Evolutionary conservation across 2,888 invertebrate species (phyloP).

Genomic region (Rhogogaster chlorosoma): DNA sequence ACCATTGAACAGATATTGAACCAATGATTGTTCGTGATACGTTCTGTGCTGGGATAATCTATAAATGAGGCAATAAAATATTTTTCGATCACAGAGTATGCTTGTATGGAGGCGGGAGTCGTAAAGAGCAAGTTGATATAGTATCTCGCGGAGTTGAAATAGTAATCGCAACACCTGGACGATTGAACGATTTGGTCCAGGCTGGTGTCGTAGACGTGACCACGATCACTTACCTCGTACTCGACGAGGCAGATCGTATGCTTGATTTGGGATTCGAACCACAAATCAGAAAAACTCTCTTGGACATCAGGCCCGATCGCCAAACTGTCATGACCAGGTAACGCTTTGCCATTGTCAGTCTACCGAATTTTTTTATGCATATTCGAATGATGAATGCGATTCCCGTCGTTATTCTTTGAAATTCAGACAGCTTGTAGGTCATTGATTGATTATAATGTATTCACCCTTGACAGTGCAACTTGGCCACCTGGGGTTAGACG

Average conservation of each 20-base stretch:
- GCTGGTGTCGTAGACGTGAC: conserved; percentile 85
- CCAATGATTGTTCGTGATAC: neutral
- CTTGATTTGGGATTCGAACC: conserved; percentile 93
- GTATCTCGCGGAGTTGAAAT: conserved; percentile 93
- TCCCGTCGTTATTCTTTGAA: too few relatives aligned
- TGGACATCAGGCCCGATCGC: conserved; percentile 91
- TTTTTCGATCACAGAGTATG: conserved; percentile 83
- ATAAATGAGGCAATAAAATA: conserved; percentile 10
- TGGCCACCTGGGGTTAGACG: conserved; percentile 95
- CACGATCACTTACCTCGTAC: conserved; percentile 91
- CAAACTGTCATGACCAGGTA: conserved; percentile 98
- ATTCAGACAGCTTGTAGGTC: neutral
- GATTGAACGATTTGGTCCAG: conserved; percentile 93
- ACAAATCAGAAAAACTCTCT: conserved; percentile 90
- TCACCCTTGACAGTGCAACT: conserved; percentile 85
- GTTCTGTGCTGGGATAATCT: neutral
- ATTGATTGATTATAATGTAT: conserved; percentile 32
- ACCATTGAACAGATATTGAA: neutral
- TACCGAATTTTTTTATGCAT: neutral
- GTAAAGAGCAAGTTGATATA: conserved; percentile 87
- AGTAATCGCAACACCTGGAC: conserved; percentile 96
- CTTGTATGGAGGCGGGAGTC: conserved; percentile 94
- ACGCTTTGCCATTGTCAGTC: neutral
- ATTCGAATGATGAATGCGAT: neutral
- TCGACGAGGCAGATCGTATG: conserved; percentile 97